These are phyloP conservation scores for Pocillopora grandis DNA, from an alignment of 92 coral and sea anemone species.

Conservation along the genomic window DNA sequence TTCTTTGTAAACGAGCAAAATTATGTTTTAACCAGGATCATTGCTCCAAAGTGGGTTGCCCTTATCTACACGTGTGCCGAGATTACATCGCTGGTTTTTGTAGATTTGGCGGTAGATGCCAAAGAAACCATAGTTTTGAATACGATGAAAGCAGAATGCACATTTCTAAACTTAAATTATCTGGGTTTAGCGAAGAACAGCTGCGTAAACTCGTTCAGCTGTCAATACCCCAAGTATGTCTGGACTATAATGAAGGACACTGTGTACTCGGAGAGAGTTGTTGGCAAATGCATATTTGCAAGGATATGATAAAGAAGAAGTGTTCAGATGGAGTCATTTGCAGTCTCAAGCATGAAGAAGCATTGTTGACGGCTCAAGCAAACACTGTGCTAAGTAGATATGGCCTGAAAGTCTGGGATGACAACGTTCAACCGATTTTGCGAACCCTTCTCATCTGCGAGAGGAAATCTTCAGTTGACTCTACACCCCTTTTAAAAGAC, in stretches of 20 bases:
- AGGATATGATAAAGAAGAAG: conserved; percentile 33
- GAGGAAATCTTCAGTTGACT: neutral
- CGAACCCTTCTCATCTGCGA: conserved; percentile 57
- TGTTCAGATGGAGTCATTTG: conserved; percentile 43
- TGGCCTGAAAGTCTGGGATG: conserved; percentile 34
- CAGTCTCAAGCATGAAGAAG: conserved; percentile 47
- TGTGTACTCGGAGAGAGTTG: conserved; percentile 27
- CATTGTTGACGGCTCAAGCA: conserved; percentile 37
- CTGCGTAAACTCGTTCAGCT: conserved; percentile 48
- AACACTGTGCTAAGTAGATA: conserved; percentile 31
- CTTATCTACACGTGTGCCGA: conserved; percentile 50
- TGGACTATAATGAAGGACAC: conserved; percentile 43
- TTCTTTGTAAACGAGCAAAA: conserved; percentile 40
- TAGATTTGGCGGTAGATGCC: conserved; percentile 45
- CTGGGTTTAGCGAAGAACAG: conserved; percentile 41
- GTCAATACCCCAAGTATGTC: conserved; percentile 57
- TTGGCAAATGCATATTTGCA: conserved; percentile 60
- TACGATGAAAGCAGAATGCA: conserved; percentile 22
- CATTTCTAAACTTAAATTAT: conserved; percentile 40
- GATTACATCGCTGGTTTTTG: conserved; percentile 50
- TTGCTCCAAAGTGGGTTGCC: conserved; percentile 31
- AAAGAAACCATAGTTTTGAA: conserved; percentile 42
- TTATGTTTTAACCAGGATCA: conserved; percentile 35
- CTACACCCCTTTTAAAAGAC: neutral
- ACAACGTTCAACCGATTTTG: conserved; percentile 22